Evolutionary conservation across 1,140 invertebrate species (phyloP), one percentile per base, ranked within the genome.

Genomic region (Nymphalis io): DNA sequence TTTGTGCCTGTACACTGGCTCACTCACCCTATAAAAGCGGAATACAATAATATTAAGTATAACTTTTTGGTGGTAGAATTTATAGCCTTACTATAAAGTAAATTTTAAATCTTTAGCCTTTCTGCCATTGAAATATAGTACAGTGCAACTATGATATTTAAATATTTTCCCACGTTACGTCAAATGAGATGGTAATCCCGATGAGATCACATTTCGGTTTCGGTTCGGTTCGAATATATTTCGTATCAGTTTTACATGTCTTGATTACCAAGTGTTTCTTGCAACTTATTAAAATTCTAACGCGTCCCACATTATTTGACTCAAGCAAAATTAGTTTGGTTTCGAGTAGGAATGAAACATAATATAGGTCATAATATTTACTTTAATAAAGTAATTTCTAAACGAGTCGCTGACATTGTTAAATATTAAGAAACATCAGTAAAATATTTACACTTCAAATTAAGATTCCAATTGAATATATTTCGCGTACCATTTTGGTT

Each of bases 121-220:
- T n/a, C n/a, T n/a, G n/a, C n/a, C n/a, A n/a, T n/a, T n/a, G n/a
- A n/a, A n/a, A n/a, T n/a, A n/a, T n/a, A n/a, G n/a, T n/a, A n/a
- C n/a, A n/a, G n/a, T n/a, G n/a, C n/a, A n/a, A n/a, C n/a, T n/a
- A n/a, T n/a, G 2, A 27, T 27, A 27, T 63, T 18, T 20, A 3
- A 18, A 23, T 11, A 33, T 23, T 59, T 58, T 73, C 62, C 33
- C 67, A 62, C 67, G 67, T 18, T 42, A 38, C 57, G 51, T 62
- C 60, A 27, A 51, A 16, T 46, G 33, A 27, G 38, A 13, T 20
- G 66, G 72, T 64, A 61, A 65, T 73, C 20, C 66, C 65, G 46
- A 69, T 73, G 72, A 73, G 66, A 63, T 72, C 65, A 72, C 46
- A 68, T 33, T 33, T 33, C 27, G 27, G 27, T 33, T 33, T 33